Evolutionary conservation across 2,888 invertebrate genomes (phyloP), one percentile per base, ranked within the genome.

Genomic region (Calameuta idolon): DNA sequence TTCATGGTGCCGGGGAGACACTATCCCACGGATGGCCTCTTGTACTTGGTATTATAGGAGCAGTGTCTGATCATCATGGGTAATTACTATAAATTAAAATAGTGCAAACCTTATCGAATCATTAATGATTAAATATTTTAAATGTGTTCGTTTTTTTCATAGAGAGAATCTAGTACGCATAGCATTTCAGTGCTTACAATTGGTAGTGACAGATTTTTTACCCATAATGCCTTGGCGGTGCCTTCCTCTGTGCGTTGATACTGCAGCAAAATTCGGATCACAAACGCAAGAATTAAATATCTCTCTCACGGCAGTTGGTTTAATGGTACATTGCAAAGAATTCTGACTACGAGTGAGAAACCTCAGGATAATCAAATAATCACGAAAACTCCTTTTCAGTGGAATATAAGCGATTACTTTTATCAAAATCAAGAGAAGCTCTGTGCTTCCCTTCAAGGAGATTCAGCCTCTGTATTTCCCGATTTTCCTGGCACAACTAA

Each of bases 331-430:
- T 69, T 74, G 11, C 69, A 73, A 15, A 37, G 55, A 76, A 31
- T 76, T 5, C 15, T 15, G 40, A 40, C 5, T 40, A 15, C 5
- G 15, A 15, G 5, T 40, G 5, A 40, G 1, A 40, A 40, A 40
- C 40, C 15, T 40, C 15, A 40, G 15, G 4, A 40, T 40, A 40
- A 40, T 40, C 40, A 40, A 40, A 40, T 40, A 40, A 40, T 40
- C 2, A 40, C 15, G 40, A 5, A 15, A 40, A 40, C 5, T 15
- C 40, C 1, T 40, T 93, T 94, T 55, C 93, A 98, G 98, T 99
- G 99, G 99, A 99, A 99, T 91, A 98, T 99, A 87, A 98, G 98
- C 0, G 99, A 99, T 92, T 98, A 98, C 91, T 96, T 99, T 87
- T 98, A 96, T 93, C 98, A 98, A 94, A 98, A 98, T 91, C 96